These are phyloP conservation scores for Popillia japonica DNA, from an alignment of 1,140 invertebrate genomes.

Conservation along the genomic window DNA sequence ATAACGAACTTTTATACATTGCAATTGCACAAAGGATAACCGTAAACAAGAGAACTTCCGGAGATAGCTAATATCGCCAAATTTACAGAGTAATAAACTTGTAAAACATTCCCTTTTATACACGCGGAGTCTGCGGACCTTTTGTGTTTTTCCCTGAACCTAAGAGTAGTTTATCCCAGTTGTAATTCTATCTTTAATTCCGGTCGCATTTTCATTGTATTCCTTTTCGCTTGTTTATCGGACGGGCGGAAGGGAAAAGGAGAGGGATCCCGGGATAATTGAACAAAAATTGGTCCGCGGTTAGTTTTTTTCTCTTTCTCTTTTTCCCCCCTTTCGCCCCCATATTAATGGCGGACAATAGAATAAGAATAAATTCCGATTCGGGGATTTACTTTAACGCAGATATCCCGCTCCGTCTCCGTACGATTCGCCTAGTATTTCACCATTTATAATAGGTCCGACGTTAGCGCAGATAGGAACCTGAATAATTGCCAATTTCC, in stretches of 20 bases:
- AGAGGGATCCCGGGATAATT: not conserved
- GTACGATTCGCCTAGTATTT: not conserved
- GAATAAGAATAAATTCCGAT: conserved; percentile 24
- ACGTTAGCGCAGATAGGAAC: conserved; percentile 10
- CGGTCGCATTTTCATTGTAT: conserved; percentile 31
- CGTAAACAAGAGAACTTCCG: too few species aligned
- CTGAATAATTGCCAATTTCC: conserved; percentile 35
- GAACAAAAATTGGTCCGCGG: conserved; percentile 3
- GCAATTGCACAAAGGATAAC: too few species aligned
- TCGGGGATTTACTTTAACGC: not conserved
- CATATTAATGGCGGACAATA: conserved; percentile 24
- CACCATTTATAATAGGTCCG: conserved; percentile 21
- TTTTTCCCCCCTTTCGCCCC: not conserved
- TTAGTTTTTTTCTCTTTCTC: not conserved
- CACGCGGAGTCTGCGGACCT: not conserved
- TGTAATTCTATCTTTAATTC: conserved; percentile 39
- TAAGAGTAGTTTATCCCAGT: conserved; percentile 23
- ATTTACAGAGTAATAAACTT: conserved; percentile 36
- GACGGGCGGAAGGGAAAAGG: conserved; percentile 6
- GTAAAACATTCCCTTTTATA: conserved; percentile 30
- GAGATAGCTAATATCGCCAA: not conserved
- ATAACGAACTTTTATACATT: too few species aligned
- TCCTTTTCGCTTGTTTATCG: conserved; percentile 34
- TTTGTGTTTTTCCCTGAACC: conserved; percentile 16
- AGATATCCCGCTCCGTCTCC: not conserved